Evolutionary conservation across 2,113 vertebrate species (phyloP).

Genomic region (Prionailurus bengalensis): DNA sequence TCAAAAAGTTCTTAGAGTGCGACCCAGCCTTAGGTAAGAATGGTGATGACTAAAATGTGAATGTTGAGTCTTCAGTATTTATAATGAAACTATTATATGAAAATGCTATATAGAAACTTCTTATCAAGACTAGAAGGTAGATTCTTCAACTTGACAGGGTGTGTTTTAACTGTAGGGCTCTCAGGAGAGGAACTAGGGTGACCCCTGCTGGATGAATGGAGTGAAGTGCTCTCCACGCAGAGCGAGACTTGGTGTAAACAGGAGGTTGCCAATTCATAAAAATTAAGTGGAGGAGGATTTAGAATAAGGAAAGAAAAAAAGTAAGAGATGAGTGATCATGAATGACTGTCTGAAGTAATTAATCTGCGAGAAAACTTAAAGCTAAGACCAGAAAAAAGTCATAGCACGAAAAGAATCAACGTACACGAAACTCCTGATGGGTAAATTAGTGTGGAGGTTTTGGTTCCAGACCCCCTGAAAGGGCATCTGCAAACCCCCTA

Average conservation of each 20-base stretch:
- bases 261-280: not conserved
- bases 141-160: not conserved
- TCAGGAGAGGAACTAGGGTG: conserved; percentile 57
- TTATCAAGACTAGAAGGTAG: not conserved
- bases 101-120: too few relatives aligned
- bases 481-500: not conserved
- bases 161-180: not conserved
- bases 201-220: conserved; percentile 66
- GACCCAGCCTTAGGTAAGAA: not conserved
- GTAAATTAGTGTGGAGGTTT: not conserved
- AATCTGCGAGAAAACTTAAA: conserved; percentile 9
- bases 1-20: not conserved
- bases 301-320: conserved; percentile 38
- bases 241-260: not conserved
- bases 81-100: not conserved
- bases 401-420: not conserved
- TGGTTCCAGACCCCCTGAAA: not conserved
- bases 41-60: not conserved
- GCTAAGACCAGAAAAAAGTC: not conserved
- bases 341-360: not conserved
- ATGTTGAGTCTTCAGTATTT: not conserved
- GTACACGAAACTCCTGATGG: not conserved
- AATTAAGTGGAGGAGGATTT: not conserved
- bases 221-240: not conserved
- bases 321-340: not conserved